Base-by-base conservation (phyloP, 92 coral and sea anemone species). In the Epizoanthus stellaris region DNA sequence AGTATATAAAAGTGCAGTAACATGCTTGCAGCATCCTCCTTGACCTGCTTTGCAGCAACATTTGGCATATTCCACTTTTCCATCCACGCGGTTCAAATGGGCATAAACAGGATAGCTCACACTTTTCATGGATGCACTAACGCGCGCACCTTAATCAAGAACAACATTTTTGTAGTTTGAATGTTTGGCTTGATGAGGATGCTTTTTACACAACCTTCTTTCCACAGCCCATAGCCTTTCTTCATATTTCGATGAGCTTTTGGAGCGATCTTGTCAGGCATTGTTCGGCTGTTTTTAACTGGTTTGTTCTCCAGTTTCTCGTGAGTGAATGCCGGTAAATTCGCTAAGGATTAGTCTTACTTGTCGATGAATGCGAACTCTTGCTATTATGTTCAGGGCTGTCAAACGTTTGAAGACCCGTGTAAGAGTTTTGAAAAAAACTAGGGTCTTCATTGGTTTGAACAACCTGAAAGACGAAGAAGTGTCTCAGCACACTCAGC, bases 1-100 rank as follows among this genome's bases (percentile, higher is more conserved):
- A 20, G 88, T 79, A 70, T 70, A 87, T 23, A 88, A 80, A 67
- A 85, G 88, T 5, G 89, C 92, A 47, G 91, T 91, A 4, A 86
- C 91, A 39, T 92, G 92, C 57, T 92, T 92, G 70, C 88, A 89
- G 80, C 83, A 85, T 42, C 95, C 92, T 69, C 89, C 95, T 75
- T 89, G 88, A 20, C 92, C 92, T 34, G 90, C 92, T 70, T 86
- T 77, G 66, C 95, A 92, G 25, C 58, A 76, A 72, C 92, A 92
- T 70, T 86, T 88, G 3, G 95, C 85, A 79, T 76, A 77, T 34
- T 80, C 84, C 23, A 89, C 85, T n/a, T 89, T 90, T 36, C 87
- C 92, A 34, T 85, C 61, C 20, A 10, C 54, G 42, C 81, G 84
- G 57, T 85, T 52, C 76, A 92, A 38, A 73, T 92, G 95, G 49